Percentiles rank a stretch among this genome's conserved stretches.
Evolutionary conservation across 2,113 vertebrate genomes (phyloP).

Genomic region (Amphiprion ocellaris): DNA sequence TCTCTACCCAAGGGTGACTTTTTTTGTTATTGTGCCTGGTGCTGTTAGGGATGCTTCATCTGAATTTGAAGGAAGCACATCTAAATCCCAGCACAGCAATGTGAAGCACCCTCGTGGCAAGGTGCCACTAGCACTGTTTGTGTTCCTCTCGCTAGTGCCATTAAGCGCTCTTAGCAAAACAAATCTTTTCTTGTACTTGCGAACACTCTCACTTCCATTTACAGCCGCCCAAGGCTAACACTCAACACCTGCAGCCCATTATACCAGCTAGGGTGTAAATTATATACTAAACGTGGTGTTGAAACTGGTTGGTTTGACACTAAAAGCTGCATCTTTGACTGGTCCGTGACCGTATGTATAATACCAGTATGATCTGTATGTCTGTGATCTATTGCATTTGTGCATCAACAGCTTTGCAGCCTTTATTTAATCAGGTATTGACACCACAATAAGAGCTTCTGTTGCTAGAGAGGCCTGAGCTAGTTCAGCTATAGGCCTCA

Average conservation of each 20-base stretch:
- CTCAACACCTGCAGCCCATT: conserved; percentile 55
- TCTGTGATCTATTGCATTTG: no score
- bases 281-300: conserved; percentile 2
- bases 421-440: no score
- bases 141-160: conserved; percentile 29
- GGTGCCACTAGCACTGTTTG: conserved; percentile 44
- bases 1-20: conserved; percentile 28
- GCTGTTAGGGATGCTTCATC: conserved; percentile 40
- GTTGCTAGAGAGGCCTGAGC: no score
- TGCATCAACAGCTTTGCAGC: no score
- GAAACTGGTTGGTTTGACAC: neutral
- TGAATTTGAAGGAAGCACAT: conserved; percentile 41
- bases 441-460: no score
- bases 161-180: conserved; percentile 53
- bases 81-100: conserved; percentile 31
- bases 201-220: conserved; percentile 38
- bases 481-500: no score
- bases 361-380: no score
- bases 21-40: conserved; percentile 3
- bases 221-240: conserved; percentile 21
- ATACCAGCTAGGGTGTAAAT: conserved; percentile 12
- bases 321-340: neutral
- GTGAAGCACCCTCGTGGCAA: conserved; percentile 42
- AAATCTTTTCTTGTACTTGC: conserved; percentile 49
- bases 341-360: neutral